Evolutionary conservation across 2,797 vertebrate genomes (phyloP).

Genomic region (Pangasius macronema): DNA sequence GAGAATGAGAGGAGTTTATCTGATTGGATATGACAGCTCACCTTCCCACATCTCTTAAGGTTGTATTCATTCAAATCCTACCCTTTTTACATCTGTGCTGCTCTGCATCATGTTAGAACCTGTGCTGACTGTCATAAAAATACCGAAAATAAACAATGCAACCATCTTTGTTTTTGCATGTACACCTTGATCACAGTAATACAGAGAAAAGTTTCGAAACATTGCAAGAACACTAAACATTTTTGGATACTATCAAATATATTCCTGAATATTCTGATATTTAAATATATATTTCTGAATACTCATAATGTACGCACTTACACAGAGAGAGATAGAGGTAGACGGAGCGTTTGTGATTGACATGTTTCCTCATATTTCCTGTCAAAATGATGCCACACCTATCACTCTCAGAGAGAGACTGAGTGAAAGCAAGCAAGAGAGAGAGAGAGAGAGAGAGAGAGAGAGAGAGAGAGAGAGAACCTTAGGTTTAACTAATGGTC

Average conservation of each 20-base stretch:
- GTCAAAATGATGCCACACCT: slow-evolving; percentile 10
- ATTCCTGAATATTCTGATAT: not conserved
- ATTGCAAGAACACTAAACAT: not conserved
- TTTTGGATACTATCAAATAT: not conserved
- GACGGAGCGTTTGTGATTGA: not conserved
- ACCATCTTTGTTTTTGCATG: not conserved
- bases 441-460: not conserved
- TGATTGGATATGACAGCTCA: no score
- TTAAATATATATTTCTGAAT: not conserved
- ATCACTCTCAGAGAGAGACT: not conserved
- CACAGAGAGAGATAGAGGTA: not conserved
- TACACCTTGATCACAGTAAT: not conserved
- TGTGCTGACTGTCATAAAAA: not conserved
- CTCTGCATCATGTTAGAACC: not conserved
- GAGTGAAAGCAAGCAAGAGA: not conserved
- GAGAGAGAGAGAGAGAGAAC: not conserved
- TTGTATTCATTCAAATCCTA: no score
- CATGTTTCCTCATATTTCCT: slow-evolving; percentile 6
- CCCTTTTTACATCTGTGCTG: not conserved
- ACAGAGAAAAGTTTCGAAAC: not conserved
- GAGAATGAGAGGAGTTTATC: not conserved
- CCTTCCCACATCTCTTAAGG: no score
- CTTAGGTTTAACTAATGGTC: slow-evolving; percentile 5
- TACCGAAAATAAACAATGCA: no score
- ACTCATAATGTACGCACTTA: not conserved